phyloP scores from a whole-genome alignment of 2,113 vertebrate genomes.

The Syrrhaptes paradoxus region DNA sequence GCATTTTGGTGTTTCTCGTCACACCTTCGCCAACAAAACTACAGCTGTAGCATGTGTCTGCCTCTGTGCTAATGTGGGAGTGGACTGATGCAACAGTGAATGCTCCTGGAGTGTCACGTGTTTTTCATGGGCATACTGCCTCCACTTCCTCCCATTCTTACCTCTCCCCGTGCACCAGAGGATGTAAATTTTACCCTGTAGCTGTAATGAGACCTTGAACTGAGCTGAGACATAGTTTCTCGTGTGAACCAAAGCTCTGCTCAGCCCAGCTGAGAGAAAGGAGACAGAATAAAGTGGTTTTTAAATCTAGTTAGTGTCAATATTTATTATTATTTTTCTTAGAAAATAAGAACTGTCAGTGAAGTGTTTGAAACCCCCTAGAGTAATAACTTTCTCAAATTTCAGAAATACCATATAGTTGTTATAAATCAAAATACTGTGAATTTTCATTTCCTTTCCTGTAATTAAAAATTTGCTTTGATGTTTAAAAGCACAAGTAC shows the following conservation, averaged over 20 bases:
- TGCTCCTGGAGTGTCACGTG: background rate
- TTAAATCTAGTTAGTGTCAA: background rate
- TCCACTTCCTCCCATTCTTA: background rate
- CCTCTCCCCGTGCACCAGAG: background rate
- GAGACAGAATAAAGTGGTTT: background rate
- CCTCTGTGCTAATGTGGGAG: background rate
- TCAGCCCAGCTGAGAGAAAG: background rate
- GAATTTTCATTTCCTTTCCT: conserved; percentile 12
- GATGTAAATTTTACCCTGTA: background rate
- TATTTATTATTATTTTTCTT: conserved; percentile 7
- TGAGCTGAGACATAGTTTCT: background rate
- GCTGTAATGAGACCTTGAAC: background rate
- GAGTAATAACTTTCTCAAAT: conserved; percentile 23
- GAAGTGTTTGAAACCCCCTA: background rate
- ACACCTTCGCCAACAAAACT: background rate
- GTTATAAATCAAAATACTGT: conserved; percentile 39
- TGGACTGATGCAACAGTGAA: background rate
- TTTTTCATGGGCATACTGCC: background rate
- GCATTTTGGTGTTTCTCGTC: background rate
- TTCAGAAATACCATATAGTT: background rate
- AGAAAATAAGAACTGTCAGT: background rate
- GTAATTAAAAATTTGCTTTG: conserved; percentile 42
- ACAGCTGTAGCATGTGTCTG: background rate
- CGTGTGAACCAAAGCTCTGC: background rate
- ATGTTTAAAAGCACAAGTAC: background rate